Conservation (phyloP, 35 echinoderm and acorn worm genomes). For the Acanthaster planci region DNA sequence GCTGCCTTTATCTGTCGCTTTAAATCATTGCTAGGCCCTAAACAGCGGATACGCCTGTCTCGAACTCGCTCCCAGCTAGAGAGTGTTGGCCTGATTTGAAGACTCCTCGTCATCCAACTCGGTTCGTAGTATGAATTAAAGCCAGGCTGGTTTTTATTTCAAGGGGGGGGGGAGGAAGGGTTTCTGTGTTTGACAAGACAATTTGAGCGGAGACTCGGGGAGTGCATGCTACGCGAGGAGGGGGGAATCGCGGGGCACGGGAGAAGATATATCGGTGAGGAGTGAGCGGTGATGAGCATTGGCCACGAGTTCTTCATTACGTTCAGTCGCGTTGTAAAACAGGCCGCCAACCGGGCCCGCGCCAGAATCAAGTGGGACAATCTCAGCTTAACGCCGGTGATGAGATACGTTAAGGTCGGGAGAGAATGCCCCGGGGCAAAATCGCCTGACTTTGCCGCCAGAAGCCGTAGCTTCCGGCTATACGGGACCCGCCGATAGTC, state of each 20-base stretch:
- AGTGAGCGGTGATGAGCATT: background rate
- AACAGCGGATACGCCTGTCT: conserved; percentile 32
- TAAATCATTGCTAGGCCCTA: conserved; percentile 6
- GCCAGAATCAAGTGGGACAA: too few species aligned
- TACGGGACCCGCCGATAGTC: background rate
- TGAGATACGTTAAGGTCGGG: background rate
- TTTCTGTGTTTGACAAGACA: background rate
- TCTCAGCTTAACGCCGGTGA: conserved; percentile 9
- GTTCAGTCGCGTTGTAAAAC: background rate
- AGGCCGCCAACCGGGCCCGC: too few species aligned
- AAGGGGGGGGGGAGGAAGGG: background rate
- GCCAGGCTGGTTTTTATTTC: conserved; percentile 11
- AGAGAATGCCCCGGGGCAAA: background rate
- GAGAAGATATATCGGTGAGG: too few species aligned
- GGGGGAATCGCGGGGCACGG: background rate
- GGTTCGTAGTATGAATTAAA: background rate
- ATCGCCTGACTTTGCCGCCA: conserved; percentile 20
- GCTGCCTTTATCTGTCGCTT: conserved; percentile 18
- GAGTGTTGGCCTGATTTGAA: conserved; percentile 3
- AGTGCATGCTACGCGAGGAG: background rate
- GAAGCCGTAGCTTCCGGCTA: conserved; percentile 19
- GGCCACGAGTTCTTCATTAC: background rate
- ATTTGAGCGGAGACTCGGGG: background rate
- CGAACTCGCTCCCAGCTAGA: background rate
- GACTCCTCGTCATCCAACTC: background rate